Percentiles rank a stretch among this genome's conserved stretches.
phyloP scores from a whole-genome alignment of 1,140 invertebrate species.

The Microvelia longipes region DNA sequence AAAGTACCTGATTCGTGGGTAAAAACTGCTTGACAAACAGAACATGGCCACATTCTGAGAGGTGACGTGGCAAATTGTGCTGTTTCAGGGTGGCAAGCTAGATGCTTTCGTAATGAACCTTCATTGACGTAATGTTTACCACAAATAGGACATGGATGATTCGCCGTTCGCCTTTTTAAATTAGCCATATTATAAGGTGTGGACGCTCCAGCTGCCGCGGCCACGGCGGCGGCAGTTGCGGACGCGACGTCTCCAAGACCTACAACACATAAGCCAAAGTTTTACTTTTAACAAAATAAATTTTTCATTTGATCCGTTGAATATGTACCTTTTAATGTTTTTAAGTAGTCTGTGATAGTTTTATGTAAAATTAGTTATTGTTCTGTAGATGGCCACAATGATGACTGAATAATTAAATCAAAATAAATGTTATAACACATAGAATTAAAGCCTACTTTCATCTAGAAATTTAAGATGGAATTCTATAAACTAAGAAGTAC shows the following conservation, averaged over 20 bases:
- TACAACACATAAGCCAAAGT: too few species aligned
- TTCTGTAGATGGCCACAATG: too few species aligned
- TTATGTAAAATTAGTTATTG: too few species aligned
- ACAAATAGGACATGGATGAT: slow-evolving; percentile 85
- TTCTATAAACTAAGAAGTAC: too few species aligned
- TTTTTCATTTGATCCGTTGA: too few species aligned
- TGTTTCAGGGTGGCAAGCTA: slow-evolving; percentile 81
- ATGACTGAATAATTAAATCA: too few species aligned
- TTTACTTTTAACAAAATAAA: too few species aligned
- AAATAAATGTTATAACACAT: too few species aligned
- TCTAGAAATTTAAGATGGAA: too few species aligned
- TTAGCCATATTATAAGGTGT: slow-evolving; percentile 55
- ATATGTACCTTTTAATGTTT: too few species aligned
- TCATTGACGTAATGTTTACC: slow-evolving; percentile 91
- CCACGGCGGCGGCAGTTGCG: background rate
- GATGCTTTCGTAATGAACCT: slow-evolving; percentile 77
- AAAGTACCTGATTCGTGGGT: slow-evolving; percentile 87
- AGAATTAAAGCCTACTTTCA: too few species aligned
- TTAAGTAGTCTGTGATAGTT: too few species aligned
- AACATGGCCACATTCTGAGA: slow-evolving; percentile 84
- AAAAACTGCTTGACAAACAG: slow-evolving; percentile 83
- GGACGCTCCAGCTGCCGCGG: slow-evolving; percentile 14
- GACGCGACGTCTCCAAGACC: slow-evolving; percentile 9
- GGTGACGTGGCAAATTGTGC: slow-evolving; percentile 61
- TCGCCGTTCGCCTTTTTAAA: slow-evolving; percentile 81